Evolutionary conservation across 2,888 invertebrate species (phyloP).

Genomic region (Hedychridium roseum): DNA sequence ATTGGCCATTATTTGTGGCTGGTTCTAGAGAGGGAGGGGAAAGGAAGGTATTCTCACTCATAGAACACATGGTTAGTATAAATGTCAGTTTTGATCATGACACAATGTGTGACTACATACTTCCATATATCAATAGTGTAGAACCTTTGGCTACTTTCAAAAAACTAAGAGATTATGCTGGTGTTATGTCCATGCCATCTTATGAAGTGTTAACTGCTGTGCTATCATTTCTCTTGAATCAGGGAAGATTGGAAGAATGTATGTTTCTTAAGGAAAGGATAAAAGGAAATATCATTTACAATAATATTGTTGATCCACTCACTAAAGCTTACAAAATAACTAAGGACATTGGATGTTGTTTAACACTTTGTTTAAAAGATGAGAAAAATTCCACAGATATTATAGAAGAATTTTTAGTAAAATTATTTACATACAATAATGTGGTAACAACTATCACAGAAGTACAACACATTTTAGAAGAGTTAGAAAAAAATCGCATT

Average conservation of each 20-base stretch:
- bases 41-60: conserved; percentile 66
- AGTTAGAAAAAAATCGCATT: not conserved
- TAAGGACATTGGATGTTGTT: conserved; percentile 63
- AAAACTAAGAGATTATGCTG: conserved; percentile 66
- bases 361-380: too few relatives aligned
- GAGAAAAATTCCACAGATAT: too few relatives aligned
- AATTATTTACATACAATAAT: too few relatives aligned
- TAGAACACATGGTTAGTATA: conserved; percentile 67
- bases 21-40: conserved; percentile 67
- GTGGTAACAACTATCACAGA: too few relatives aligned
- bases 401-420: too few relatives aligned
- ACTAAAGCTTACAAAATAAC: conserved; percentile 65
- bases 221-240: conserved; percentile 64
- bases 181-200: conserved; percentile 57
- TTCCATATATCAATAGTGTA: conserved; percentile 67
- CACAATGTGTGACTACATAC: conserved; percentile 67
- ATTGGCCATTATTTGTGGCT: conserved; percentile 72
- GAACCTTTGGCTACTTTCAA: conserved; percentile 66
- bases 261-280: not conserved
- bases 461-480: not conserved
- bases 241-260: conserved; percentile 60
- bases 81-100: conserved; percentile 68
- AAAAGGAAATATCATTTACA: conserved; percentile 66
- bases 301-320: conserved; percentile 65
- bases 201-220: conserved; percentile 64